Evolutionary conservation across 2,888 invertebrate species (phyloP), one percentile per base, ranked within the genome.

Genomic region (Disparrhopalites patrizii): DNA sequence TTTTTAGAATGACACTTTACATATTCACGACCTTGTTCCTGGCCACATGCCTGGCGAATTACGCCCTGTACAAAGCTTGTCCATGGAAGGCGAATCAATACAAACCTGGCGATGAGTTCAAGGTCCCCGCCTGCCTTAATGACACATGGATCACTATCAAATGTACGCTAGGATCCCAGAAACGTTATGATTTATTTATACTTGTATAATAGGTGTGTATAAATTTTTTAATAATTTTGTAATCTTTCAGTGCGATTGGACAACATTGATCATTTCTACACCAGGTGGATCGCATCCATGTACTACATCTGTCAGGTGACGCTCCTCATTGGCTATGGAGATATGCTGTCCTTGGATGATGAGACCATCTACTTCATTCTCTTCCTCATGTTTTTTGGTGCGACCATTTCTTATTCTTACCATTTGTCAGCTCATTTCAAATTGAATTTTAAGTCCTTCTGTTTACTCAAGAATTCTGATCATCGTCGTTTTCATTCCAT

Each of bases 271-370:
- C 13, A 15, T 3, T 62, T 20, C 15, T 25, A 27, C 7, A 1
- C 20, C 2, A 67, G 73, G 3, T 72, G 70, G 72, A 58, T 72
- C 28, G 36, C 68, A n/a, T 70, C 71, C 2, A 15, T 71, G 1
- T 75, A 75, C 43, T 73, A 73, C 57, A 70, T 73, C 8, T 68
- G 68, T 40, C 73, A 73, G 57, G 70, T 68, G 2, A 54, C 72
- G 13, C 56, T 75, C 28, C 69, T 70, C 1, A 72, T 75, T 58
- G 75, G 75, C 36, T 75, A 68, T 66, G 75, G 73, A 25, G 75
- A 75, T 54, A 67, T 73, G 67, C 69, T 72, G 10, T 64, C 67
- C 10, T 23, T 72, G 10, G n/a, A 58, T 2, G 15, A 31, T 8
- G 27, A 47, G 5, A 71, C 72, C 28, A 27, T 75, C 8, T 8